Evolutionary conservation across 2,113 vertebrate genomes (phyloP), one percentile per base, ranked within the genome.

Genomic region (Neotragus moschatus): DNA sequence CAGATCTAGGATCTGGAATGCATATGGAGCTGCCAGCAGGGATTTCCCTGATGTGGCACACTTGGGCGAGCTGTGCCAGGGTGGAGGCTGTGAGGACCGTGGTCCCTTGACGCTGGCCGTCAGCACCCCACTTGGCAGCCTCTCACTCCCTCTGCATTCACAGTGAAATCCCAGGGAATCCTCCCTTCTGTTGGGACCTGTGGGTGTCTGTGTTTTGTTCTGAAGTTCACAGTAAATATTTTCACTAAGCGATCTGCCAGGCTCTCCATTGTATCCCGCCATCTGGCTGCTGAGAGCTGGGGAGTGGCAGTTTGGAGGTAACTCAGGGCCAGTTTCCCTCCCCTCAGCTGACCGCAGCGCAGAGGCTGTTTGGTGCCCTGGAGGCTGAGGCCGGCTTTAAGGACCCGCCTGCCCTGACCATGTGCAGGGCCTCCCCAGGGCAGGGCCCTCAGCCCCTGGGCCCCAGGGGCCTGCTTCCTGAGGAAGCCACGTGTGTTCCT

Each of bases 171-270:
- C 58, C 26, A 8, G 84, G 85, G 91, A 94, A 58, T 94, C 60
- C 58, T 94, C 25, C 97, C 86, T 96, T 96, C 92, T 96, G 56
- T 6, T 36, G 85, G 49, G 84, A 47, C 80, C 60, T 30, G 70
- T 97, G 91, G 96, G 92, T 88, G 92, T 98, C 96, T 97, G 39
- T 82, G 85, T 88, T 97, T 94, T 94, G 75, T 96, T 97, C 90
- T 97, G 49, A 94, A 88, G 96, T 96, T 96, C 75, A 75, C 13
- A 26, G 63, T 87, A 96, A 97, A 95, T 96, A 89, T 97, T 95
- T 97, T 91, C 82, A 80, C 86, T 84, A 53, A 70, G 53, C 43
- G 17, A 49, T 80, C 90, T 95, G 81, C 92, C 63, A 66, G 75
- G n/a, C 77, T 96, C 47, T 61, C 75, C 56, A 30, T 17, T 87